Base-by-base conservation (phyloP, 2,797 vertebrate species). In the Sparus aurata region DNA sequence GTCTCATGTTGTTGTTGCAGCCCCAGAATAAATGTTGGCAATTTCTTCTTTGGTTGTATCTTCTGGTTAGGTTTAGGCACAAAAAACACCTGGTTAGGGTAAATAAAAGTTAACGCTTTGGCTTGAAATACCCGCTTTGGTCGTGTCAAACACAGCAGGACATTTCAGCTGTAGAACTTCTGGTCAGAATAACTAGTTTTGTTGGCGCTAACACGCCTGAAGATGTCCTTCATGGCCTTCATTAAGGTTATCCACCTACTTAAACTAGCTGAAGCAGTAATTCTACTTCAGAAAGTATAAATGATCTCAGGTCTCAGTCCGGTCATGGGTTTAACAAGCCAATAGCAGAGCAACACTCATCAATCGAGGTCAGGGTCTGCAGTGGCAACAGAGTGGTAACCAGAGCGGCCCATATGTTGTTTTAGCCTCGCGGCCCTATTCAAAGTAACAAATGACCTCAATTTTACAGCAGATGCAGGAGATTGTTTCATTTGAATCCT, bases 401-500 rank as follows among this genome's bases (percentile, higher is more conserved):
- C 65, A 43, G 55, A 86, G 73, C 41, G 22, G 75, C 82, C 75
- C 85, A 83, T 81, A 82, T 90, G 85, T 86, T 89, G 81, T 63
- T 85, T 85, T 34, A 87, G 75, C 70, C 84, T 69, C 20, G 23
- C 73, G 77, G 86, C 79, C 38, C 69, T 77, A 81, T 85, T 88
- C 71, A 84, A 75, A 88, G 88, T 83, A 86, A 90, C 84, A 91
- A 89, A 91, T 89, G 84, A 63, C 81, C 67, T 79, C 79, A 72
- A 87, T 92, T 87, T 77, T 65, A 38, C 55, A 53, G 34, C 77
- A 85, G 82, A 79, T 83, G 82, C 63, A 74, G 64, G 67, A 75
- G 67, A 86, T 83, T 83, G 79, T 87, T 87, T 76, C 60, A 83
- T 87, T 84, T 82, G 58, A 81, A 62, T 87, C 72, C 63, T 80